Evolutionary conservation across 1,140 invertebrate species (phyloP).

Genomic region (Homarus americanus): DNA sequence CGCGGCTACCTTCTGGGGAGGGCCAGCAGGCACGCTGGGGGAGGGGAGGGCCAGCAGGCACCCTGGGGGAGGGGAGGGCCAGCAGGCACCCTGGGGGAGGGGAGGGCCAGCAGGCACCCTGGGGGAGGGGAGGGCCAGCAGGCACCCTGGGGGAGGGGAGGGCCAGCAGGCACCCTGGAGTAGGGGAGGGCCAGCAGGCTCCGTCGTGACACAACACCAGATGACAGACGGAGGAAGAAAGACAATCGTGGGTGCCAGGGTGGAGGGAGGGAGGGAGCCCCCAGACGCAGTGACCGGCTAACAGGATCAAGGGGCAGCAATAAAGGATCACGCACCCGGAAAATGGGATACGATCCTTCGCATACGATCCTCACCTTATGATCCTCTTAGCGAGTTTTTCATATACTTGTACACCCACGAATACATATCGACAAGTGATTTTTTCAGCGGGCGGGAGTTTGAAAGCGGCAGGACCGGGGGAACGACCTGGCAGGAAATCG

Average conservation of each 20-base stretch:
- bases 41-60: no score
- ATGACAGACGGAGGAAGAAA: background rate
- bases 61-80: no score
- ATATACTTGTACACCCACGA: background rate
- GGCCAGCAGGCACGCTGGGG: no score
- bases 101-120: no score
- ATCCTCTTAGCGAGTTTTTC: slow-evolving; percentile 53
- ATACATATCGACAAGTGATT: background rate
- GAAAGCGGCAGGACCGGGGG: background rate
- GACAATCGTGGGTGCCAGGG: background rate
- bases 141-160: background rate
- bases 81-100: no score
- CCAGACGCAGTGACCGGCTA: slow-evolving; percentile 56
- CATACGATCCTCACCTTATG: slow-evolving; percentile 69
- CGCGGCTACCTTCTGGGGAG: no score
- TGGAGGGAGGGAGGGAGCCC: background rate
- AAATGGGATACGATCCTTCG: slow-evolving; percentile 66
- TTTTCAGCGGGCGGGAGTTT: background rate
- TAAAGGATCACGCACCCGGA: slow-evolving; percentile 66
- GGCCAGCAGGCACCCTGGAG: no score
- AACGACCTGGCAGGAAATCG: background rate
- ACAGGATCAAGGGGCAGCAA: slow-evolving; percentile 67
- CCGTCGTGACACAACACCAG: no score
- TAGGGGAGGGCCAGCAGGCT: no score
- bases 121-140: slow-evolving; percentile 1